Evolutionary conservation across 2,113 vertebrate species (phyloP).

Genomic region (human (Homo sapiens)): DNA sequence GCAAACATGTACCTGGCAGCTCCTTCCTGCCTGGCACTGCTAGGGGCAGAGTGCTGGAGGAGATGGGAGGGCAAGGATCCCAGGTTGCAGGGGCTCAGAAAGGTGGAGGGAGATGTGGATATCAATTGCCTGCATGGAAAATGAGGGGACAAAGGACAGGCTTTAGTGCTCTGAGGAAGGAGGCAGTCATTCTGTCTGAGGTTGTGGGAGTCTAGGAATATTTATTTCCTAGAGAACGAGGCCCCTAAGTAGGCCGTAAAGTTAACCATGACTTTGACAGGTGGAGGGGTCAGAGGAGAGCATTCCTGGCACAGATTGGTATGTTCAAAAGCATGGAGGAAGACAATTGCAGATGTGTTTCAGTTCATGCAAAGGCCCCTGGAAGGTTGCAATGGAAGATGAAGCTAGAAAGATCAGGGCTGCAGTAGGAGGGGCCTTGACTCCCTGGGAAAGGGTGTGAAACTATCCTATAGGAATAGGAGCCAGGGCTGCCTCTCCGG

Average conservation of each 20-base stretch:
- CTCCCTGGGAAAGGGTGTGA: neutral
- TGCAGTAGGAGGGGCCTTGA: neutral
- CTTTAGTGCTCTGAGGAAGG: neutral
- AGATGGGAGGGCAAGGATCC: neutral
- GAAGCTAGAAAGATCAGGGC: neutral
- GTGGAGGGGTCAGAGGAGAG: neutral
- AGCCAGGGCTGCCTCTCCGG: neutral
- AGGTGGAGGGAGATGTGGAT: neutral
- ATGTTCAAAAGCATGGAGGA: neutral
- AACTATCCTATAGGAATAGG: neutral
- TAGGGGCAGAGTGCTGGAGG: neutral
- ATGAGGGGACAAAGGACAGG: neutral
- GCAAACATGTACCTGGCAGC: neutral
- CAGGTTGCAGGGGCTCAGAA: neutral
- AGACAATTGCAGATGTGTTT: neutral
- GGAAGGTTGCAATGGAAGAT: neutral
- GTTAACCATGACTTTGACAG: neutral
- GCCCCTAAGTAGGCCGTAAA: rapidly evolving
- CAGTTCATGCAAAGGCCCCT: neutral
- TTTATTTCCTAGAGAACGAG: neutral
- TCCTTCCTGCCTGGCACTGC: neutral
- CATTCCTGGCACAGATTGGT: neutral
- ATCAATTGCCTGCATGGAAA: neutral
- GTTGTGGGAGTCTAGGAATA: neutral
- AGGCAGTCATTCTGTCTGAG: neutral